phyloP scores from a whole-genome alignment of 1,140 invertebrate genomes.

The Scaptomyza hsui region DNA sequence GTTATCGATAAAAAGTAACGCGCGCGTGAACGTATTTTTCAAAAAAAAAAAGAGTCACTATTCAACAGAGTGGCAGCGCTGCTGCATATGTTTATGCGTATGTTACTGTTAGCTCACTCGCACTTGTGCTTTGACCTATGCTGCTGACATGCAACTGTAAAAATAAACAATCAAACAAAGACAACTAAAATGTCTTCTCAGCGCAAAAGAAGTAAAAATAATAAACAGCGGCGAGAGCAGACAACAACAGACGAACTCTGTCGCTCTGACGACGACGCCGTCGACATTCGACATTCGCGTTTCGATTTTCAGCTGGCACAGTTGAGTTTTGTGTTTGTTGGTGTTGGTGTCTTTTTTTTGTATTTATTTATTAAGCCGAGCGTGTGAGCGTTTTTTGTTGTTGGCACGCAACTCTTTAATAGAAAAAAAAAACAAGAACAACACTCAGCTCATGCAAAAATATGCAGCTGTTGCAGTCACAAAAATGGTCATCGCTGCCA shows the following conservation, averaged over 20 bases:
- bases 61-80: conserved; percentile 38
- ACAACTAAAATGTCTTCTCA: conserved; percentile 10
- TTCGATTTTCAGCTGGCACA: conserved; percentile 56
- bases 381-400: conserved; percentile 3
- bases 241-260: conserved; percentile 33
- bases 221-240: conserved; percentile 31
- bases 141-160: conserved; percentile 36
- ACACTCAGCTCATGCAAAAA: conserved; percentile 12
- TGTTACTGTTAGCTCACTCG: conserved; percentile 36
- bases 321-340: conserved; percentile 42
- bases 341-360: conserved; percentile 13
- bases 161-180: conserved; percentile 46
- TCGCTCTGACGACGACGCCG: background rate
- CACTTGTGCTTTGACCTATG: conserved; percentile 52
- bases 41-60: background rate
- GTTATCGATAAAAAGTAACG: conserved; percentile 11
- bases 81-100: background rate
- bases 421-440: conserved; percentile 4
- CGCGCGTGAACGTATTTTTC: background rate
- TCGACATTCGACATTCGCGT: conserved; percentile 45
- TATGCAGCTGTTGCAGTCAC: conserved; percentile 32
- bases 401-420: conserved; percentile 1
- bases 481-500: conserved; percentile 30
- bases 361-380: background rate
- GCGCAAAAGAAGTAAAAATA: conserved; percentile 27